A percentile compares a stretch with the other conserved stretches of the same genome.
phyloP scores from a whole-genome alignment of 1,140 invertebrate species.

The Nixonia krombeini region DNA sequence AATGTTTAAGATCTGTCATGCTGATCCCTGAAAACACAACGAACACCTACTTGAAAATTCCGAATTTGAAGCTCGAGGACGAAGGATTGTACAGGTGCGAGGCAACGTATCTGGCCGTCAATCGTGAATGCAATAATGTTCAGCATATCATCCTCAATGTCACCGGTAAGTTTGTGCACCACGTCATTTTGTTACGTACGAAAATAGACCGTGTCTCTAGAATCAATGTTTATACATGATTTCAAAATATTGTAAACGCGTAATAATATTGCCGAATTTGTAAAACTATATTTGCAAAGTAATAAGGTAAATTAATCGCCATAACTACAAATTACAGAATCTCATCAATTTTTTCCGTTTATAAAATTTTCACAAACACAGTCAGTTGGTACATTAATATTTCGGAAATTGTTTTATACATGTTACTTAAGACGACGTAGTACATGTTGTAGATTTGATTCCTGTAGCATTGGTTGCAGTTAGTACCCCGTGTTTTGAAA shows the following conservation, averaged over 20 bases:
- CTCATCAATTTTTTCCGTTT: too few species aligned
- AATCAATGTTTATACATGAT: background rate
- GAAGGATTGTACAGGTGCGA: constrained; percentile 89
- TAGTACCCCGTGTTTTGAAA: too few species aligned
- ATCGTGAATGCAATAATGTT: constrained; percentile 82
- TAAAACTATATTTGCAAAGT: too few species aligned
- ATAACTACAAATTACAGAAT: too few species aligned
- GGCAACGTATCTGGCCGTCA: constrained; percentile 85
- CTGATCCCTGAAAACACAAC: constrained; percentile 68
- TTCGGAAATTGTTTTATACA: too few species aligned
- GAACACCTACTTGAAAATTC: constrained; percentile 78
- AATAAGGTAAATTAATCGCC: too few species aligned
- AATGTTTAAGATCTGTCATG: constrained; percentile 78
- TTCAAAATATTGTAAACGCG: background rate
- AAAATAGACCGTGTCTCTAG: background rate
- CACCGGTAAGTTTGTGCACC: constrained; percentile 77
- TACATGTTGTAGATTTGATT: too few species aligned
- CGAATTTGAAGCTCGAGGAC: constrained; percentile 79
- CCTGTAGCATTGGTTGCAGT: too few species aligned
- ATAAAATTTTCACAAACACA: too few species aligned
- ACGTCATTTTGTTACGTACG: constrained; percentile 26
- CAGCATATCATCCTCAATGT: constrained; percentile 85
- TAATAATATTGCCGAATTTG: too few species aligned
- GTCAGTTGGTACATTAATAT: too few species aligned
- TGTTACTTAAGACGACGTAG: too few species aligned